phyloP scores from a whole-genome alignment of 2,797 vertebrate genomes.

The Platyrinchus mystaceus region DNA sequence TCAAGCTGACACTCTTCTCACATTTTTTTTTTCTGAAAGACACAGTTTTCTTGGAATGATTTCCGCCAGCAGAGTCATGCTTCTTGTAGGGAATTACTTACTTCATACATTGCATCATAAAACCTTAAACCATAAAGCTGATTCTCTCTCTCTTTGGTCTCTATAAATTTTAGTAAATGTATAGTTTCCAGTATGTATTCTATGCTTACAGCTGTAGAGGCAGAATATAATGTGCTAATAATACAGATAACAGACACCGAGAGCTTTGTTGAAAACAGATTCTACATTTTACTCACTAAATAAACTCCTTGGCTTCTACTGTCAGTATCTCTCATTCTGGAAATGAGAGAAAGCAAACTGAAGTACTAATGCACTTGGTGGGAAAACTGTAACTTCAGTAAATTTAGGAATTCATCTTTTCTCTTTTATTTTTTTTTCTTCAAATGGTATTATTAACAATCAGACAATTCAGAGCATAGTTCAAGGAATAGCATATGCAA shows the following conservation, averaged over 20 bases:
- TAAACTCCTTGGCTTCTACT: background rate
- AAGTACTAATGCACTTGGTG: background rate
- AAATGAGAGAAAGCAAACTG: background rate
- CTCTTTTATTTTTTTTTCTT: background rate
- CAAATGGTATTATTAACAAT: background rate
- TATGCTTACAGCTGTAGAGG: background rate
- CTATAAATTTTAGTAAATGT: background rate
- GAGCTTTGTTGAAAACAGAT: background rate
- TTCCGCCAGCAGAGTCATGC: rapidly evolving
- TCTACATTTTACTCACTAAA: background rate
- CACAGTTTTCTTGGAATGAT: background rate
- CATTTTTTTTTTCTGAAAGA: background rate
- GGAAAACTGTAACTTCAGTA: background rate
- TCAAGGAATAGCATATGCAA: background rate
- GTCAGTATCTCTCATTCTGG: background rate
- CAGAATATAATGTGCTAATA: background rate
- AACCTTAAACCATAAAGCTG: background rate
- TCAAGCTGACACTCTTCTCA: background rate
- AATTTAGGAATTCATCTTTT: background rate
- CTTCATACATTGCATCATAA: background rate
- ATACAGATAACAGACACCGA: background rate
- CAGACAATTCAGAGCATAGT: background rate
- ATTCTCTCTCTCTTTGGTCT: background rate
- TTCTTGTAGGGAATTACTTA: background rate
- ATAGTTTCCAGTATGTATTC: background rate